Evolutionary conservation across 2,797 vertebrate genomes (phyloP), one percentile per base, ranked within the genome.

Genomic region (Helicolenus hilgendorfi): DNA sequence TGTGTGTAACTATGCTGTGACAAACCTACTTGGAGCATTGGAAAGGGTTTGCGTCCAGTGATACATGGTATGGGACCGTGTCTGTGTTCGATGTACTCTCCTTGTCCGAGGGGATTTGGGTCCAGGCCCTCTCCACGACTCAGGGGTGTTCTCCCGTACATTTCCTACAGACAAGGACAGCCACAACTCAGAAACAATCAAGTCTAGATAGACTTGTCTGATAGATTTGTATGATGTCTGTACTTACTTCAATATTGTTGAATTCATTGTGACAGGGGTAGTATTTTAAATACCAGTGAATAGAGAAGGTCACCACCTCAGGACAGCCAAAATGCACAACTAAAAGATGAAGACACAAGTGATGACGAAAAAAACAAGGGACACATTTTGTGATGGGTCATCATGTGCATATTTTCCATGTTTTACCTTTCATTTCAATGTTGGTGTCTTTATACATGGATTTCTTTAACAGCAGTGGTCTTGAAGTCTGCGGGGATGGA

Each of bases 361-460:
- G 29, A 75, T 29, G 22, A 84, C 26, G 1, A 59, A 35, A 4
- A 45, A 14, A 71, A 6, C 58, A 36, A 60, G 3, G 5, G 0
- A 1, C 3, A 7, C 6, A 4, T 38, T 26, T 11, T 53, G 4
- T 33, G 24, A 69, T 0, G 22, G 4, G 2, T 24, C 22, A 24
- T 4, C 22, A 24, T 4, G 2, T 63, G 13, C n/a, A 24, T 7
- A 38, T 38, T 49, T 53, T 45, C 1, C 1, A 45, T 7, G 29
- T 96, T 96, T 96, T 95, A 98, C 98, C 96, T 96, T 97, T 97
- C 76, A 99, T 45, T 84, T 95, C 92, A 92, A 99, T 97, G 53
- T 98, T 96, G n/a, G 98, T 99, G 81, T 95, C 94, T 89, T 96
- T 97, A 94, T 97, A 99, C 98, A 98, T 97, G 58, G 97, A 98